These are phyloP conservation scores for Poliocrania exsul DNA, from an alignment of 2,797 vertebrate genomes.

Conservation along the genomic window DNA sequence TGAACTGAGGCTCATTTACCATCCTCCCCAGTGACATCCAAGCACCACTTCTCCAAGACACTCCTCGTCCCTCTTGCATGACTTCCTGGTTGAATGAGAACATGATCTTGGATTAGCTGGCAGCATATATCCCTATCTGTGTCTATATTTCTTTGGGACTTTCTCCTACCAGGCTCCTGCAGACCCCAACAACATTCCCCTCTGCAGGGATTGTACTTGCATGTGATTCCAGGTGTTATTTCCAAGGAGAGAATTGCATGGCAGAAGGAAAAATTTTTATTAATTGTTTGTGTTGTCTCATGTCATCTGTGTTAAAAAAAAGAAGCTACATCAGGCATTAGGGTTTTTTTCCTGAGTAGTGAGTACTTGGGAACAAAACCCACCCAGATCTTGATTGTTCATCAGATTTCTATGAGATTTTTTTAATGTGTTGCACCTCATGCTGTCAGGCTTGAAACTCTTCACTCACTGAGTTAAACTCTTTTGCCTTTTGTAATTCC, in stretches of 20 bases:
- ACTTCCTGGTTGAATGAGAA: slow-evolving; percentile 44
- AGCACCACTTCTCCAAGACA: not conserved
- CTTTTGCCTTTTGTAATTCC: not conserved
- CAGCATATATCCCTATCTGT: not conserved
- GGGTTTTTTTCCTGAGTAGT: not conserved
- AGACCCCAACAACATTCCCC: not conserved
- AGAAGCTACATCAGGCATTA: not conserved
- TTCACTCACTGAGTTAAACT: not conserved
- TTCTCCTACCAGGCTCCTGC: not conserved
- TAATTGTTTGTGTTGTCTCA: not conserved
- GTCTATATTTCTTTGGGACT: not conserved
- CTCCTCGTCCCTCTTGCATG: not conserved
- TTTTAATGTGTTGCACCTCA: not conserved
- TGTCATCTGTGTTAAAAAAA: not conserved
- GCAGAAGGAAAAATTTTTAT: not conserved
- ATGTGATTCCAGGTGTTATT: not conserved
- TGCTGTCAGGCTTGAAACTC: not conserved
- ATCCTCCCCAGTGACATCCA: not conserved
- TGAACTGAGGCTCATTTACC: not conserved
- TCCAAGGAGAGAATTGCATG: slow-evolving; percentile 18
- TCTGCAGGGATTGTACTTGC: slow-evolving; percentile 25
- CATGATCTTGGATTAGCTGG: slow-evolving; percentile 55
- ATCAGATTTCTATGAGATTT: not conserved
- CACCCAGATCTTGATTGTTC: not conserved
- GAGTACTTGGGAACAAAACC: not conserved